phyloP scores from a whole-genome alignment of 2,113 vertebrate species.

The Rhizomys pruinosus region DNA sequence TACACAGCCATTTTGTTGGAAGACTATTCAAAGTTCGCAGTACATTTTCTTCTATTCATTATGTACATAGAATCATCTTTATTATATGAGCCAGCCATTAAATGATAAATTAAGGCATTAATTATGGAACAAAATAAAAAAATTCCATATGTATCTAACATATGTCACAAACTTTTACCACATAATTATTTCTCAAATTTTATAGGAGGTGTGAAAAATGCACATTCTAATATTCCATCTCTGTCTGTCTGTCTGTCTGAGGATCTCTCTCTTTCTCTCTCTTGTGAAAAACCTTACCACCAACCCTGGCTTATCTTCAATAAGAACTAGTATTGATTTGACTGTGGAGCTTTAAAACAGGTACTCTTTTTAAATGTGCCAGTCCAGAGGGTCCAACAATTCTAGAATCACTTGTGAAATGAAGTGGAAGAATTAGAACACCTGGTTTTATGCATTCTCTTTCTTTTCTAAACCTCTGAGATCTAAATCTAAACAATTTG shows the following conservation, averaged over 20 bases:
- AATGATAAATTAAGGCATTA: not conserved
- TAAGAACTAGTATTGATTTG: not conserved
- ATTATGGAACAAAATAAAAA: not conserved
- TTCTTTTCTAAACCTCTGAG: too few relatives aligned
- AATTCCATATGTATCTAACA: not conserved
- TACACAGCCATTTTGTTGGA: not conserved
- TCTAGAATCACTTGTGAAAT: accelerated
- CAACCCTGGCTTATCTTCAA: not conserved
- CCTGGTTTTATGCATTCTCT: not conserved
- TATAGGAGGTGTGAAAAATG: not conserved
- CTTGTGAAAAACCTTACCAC: not conserved
- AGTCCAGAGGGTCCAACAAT: not conserved
- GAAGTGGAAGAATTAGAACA: not conserved
- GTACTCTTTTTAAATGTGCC: not conserved
- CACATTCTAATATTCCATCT: too few relatives aligned
- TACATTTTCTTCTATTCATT: not conserved
- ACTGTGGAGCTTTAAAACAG: too few relatives aligned
- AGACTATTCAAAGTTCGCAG: not conserved
- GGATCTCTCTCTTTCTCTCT: not conserved
- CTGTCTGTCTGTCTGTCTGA: not conserved
- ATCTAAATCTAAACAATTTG: not conserved
- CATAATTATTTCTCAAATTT: not conserved
- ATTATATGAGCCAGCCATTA: not conserved
- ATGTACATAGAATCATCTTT: not conserved
- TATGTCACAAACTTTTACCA: not conserved